Evolutionary conservation across 1,140 invertebrate species (phyloP).

Genomic region (Drosophila rufa): DNA sequence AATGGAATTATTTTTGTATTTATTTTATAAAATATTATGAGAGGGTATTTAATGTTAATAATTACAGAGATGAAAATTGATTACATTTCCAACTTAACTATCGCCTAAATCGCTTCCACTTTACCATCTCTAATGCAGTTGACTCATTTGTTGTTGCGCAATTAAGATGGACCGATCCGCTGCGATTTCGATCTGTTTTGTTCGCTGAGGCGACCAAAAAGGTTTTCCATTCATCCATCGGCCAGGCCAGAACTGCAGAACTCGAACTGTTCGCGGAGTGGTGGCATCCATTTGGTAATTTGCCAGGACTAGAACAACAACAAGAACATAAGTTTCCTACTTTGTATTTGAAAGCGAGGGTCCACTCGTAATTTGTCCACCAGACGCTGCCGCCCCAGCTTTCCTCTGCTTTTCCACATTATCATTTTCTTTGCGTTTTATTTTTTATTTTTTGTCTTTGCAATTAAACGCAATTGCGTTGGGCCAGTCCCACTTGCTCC

Average conservation of each 20-base stretch:
- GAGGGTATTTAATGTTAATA: background rate
- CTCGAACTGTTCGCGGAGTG: constrained; percentile 60
- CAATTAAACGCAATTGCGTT: constrained; percentile 82
- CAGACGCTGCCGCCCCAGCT: constrained; percentile 41
- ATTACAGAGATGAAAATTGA: background rate
- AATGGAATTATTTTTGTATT: no score
- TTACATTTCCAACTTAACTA: background rate
- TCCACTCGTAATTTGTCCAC: constrained; percentile 65
- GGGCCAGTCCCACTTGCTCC: constrained; percentile 10
- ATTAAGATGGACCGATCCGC: constrained; percentile 38
- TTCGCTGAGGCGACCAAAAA: constrained; percentile 38
- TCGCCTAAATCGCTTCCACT: background rate
- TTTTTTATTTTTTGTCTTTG: constrained; percentile 29
- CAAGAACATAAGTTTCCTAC: constrained; percentile 52
- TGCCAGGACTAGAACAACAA: constrained; percentile 54
- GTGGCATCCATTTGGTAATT: constrained; percentile 69
- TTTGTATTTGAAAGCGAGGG: constrained; percentile 38
- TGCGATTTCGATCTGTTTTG: constrained; percentile 60
- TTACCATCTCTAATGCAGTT: constrained; percentile 2
- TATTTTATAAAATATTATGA: background rate
- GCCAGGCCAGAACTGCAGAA: constrained; percentile 30
- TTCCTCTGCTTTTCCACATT: constrained; percentile 28
- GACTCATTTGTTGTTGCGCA: constrained; percentile 38
- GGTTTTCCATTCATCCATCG: constrained; percentile 30
- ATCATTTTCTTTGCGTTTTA: constrained; percentile 15